A percentile compares a stretch with the other conserved stretches of the same genome.
These are phyloP conservation scores for honey bee (Apis mellifera) DNA, from an alignment of 1,140 invertebrate genomes.

Conservation along the genomic window Amel_HAv3.1 CM009936.2:3645501-3646000, in stretches of 20 bases:
- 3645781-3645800: neutral
- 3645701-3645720: neutral
- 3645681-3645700: neutral
- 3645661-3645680: slow-evolving; percentile 11
- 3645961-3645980: neutral
- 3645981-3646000: slow-evolving; percentile 23
- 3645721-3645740: neutral
- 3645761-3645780: neutral
- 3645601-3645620: slow-evolving; percentile 13
- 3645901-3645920: neutral
- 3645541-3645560: slow-evolving; percentile 58
- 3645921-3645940: slow-evolving; percentile 20
- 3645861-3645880: neutral
- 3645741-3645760: neutral
- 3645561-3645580: slow-evolving; percentile 55
- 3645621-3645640: slow-evolving; percentile 16
- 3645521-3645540: slow-evolving; percentile 31
- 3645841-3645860: neutral
- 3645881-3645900: neutral
- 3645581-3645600: slow-evolving; percentile 25
- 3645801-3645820: neutral
- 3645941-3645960: slow-evolving; percentile 28
- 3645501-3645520: slow-evolving; percentile 53
- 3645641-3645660: slow-evolving; percentile 1
- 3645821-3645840: neutral